Evolutionary conservation across 1,140 invertebrate species (phyloP).

Genomic region (Ceratosolen solmsi): DNA sequence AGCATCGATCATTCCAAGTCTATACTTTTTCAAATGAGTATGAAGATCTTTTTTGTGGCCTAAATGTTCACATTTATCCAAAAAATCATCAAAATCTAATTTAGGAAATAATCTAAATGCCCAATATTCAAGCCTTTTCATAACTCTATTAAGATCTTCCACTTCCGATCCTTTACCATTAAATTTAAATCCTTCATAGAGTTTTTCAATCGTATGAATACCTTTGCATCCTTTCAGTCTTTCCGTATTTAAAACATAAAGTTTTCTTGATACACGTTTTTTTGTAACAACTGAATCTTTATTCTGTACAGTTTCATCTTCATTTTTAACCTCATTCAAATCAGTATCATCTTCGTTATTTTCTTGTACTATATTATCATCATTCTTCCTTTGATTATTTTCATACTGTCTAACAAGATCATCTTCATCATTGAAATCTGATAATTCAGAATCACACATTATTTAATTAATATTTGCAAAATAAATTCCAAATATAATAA

Average conservation of each 20-base stretch:
- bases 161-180: slow-evolving; percentile 89
- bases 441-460: slow-evolving; percentile 45
- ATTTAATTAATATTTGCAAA: background rate
- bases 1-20: slow-evolving; percentile 76
- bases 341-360: slow-evolving; percentile 47
- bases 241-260: slow-evolving; percentile 79
- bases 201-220: slow-evolving; percentile 82
- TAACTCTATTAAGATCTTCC: slow-evolving; percentile 85
- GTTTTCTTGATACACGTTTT: slow-evolving; percentile 75
- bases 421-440: slow-evolving; percentile 52
- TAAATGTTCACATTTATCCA: slow-evolving; percentile 86
- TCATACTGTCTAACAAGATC: slow-evolving; percentile 59
- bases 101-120: slow-evolving; percentile 91
- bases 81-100: slow-evolving; percentile 88
- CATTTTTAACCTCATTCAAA: slow-evolving; percentile 48
- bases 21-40: slow-evolving; percentile 77
- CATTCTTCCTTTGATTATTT: slow-evolving; percentile 48
- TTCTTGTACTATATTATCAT: slow-evolving; percentile 24
- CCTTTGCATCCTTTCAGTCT: slow-evolving; percentile 84
- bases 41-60: slow-evolving; percentile 83
- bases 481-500: background rate
- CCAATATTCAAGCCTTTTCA: slow-evolving; percentile 93
- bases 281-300: slow-evolving; percentile 48
- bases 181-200: slow-evolving; percentile 88
- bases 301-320: slow-evolving; percentile 48